Evolutionary conservation across 2,797 vertebrate species (phyloP).

Genomic region (Adrianichthys oophorus): DNA sequence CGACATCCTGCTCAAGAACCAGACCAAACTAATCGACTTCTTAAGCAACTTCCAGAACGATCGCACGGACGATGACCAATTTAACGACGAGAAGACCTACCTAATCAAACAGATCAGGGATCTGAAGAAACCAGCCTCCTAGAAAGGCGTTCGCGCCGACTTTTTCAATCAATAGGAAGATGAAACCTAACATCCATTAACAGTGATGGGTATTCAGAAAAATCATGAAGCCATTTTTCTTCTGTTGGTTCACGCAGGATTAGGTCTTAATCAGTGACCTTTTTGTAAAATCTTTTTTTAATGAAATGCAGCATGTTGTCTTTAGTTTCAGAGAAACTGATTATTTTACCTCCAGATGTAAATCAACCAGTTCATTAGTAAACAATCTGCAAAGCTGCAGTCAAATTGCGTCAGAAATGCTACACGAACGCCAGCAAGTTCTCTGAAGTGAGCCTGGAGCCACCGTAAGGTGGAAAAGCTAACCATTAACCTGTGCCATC

Average conservation of each 20-base stretch:
- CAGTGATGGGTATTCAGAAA: slow-evolving; percentile 60
- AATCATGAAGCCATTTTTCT: slow-evolving; percentile 57
- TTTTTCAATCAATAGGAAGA: slow-evolving; percentile 70
- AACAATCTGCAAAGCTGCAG: slow-evolving; percentile 55
- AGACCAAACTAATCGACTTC: slow-evolving; percentile 96
- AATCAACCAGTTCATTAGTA: no score
- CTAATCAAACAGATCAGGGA: slow-evolving; percentile 97
- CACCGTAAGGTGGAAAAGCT: not conserved
- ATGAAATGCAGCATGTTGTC: not conserved
- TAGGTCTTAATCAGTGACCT: slow-evolving; percentile 69
- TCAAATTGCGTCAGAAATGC: not conserved
- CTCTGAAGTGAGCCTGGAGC: no score
- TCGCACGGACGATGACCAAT: slow-evolving; percentile 92
- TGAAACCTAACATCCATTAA: slow-evolving; percentile 60
- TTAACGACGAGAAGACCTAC: slow-evolving; percentile 97
- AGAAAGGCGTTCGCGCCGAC: slow-evolving; percentile 52
- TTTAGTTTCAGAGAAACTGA: slow-evolving; percentile 1
- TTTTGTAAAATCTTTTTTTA: slow-evolving; percentile 34
- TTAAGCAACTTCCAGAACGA: slow-evolving; percentile 97
- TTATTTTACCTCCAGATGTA: no score
- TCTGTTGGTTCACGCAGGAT: slow-evolving; percentile 65
- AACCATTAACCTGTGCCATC: not conserved
- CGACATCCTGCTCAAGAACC: slow-evolving; percentile 97
- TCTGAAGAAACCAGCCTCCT: slow-evolving; percentile 90
- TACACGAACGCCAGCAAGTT: no score